Base-by-base conservation (phyloP, 2,113 vertebrate genomes). In the Gnathonemus longibarbis region DNA sequence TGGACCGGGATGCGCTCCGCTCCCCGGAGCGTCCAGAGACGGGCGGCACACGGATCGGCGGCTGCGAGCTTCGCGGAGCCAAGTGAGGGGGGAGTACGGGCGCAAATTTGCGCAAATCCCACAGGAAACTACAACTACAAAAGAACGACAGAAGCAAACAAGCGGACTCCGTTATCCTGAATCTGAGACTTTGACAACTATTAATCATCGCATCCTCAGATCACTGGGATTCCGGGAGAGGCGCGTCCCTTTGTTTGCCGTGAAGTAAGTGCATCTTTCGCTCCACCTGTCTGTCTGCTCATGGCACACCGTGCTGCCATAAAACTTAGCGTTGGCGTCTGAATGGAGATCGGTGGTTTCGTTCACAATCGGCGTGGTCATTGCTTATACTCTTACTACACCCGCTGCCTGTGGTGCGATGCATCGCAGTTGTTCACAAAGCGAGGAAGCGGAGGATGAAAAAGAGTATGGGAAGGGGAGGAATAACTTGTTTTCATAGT, bases 181-280 rank as follows among this genome's bases (percentile, higher is more conserved):
- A 88, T 90, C 90, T 49, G 83, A 92, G 89, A 89, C 91, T 89
- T 87, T 74, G 89, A 93, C 92, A 11, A 91, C 93, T 94, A 93
- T 94, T 48, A 49, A 48, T 70, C 27, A 52, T 70, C 48, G 27
- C 17, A 42, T 19, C 24, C 10, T 19, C n/a, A 3, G 2, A 21
- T 35, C 50, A 17, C 50, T 39, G 11, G 50, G 85, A 87, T 27
- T 87, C 27, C 24, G 88, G 66, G 7, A 11, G 70, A 89, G 35
- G 35, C 88, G 66, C 27, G 74, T 58, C 88, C 88, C 49, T 35
- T 84, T 56, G 74, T 84, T 31, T 89, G 70, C 88, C 19, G 31
- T 90, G 35, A 92, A 92, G 93, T 93, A 91, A 95, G 93, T 92
- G 91, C 90, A 91, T 42, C 45, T 90, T 74, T 42, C 74, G 53